phyloP scores from a whole-genome alignment of 1,140 invertebrate genomes.

The Ladona fulva region DNA sequence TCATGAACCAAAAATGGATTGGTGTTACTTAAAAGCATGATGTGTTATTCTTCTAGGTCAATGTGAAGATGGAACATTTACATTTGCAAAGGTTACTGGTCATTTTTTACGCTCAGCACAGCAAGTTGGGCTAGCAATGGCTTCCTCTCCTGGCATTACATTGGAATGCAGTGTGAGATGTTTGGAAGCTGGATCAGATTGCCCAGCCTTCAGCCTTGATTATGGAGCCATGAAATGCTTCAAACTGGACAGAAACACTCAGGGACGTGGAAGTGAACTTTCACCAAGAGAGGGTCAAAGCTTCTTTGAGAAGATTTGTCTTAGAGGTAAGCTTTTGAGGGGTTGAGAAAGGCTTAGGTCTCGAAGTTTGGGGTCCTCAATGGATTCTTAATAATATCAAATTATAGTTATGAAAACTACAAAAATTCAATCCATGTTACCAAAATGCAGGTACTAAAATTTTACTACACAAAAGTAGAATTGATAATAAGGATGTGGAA shows the following conservation, averaged over 20 bases:
- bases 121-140: slow-evolving; percentile 33
- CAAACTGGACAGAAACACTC: slow-evolving; percentile 41
- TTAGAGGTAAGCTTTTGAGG: slow-evolving; percentile 31
- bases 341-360: too few relatives aligned
- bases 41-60: slow-evolving; percentile 31
- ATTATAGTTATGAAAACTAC: too few relatives aligned
- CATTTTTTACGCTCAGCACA: slow-evolving; percentile 38
- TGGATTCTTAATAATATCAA: too few relatives aligned
- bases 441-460: too few relatives aligned
- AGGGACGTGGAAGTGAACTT: slow-evolving; percentile 37
- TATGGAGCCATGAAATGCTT: slow-evolving; percentile 40
- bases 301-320: slow-evolving; percentile 44
- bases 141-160: slow-evolving; percentile 35
- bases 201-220: slow-evolving; percentile 40
- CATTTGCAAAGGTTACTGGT: slow-evolving; percentile 42
- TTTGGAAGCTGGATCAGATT: slow-evolving; percentile 36
- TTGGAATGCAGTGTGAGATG: slow-evolving; percentile 34
- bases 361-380: too few relatives aligned
- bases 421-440: too few relatives aligned
- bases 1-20: too few relatives aligned
- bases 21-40: too few relatives aligned
- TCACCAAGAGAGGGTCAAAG: slow-evolving; percentile 35
- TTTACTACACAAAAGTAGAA: too few relatives aligned
- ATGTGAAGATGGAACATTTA: slow-evolving; percentile 40
- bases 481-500: too few relatives aligned